Percentiles rank a stretch among this genome's conserved stretches.
Evolutionary conservation across 2,888 invertebrate genomes (phyloP).

Genomic region (Pocota personata): DNA sequence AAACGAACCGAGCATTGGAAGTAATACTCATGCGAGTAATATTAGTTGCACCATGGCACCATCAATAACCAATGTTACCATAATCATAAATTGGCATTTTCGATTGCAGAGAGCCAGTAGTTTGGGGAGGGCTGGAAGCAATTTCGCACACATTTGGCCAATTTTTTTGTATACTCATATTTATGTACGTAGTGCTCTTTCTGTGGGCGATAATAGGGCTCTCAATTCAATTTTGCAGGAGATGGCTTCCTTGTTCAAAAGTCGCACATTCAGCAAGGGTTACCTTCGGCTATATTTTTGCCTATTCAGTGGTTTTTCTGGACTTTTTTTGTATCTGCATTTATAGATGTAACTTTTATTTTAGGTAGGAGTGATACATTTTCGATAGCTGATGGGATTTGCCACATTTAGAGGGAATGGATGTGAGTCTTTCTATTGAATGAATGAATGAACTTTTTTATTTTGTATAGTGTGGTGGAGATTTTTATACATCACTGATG

Average conservation of each 20-base stretch:
- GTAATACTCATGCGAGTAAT: constrained; percentile 37
- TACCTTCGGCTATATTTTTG: constrained; percentile 45
- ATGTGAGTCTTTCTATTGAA: constrained; percentile 17
- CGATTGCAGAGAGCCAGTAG: neutral
- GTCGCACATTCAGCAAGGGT: constrained; percentile 52
- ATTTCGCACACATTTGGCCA: constrained; percentile 57
- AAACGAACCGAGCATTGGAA: neutral
- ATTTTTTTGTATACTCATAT: constrained; percentile 7
- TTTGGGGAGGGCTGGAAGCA: neutral
- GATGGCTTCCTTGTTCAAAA: constrained; percentile 6
- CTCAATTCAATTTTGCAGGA: constrained; percentile 33
- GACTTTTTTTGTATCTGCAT: constrained; percentile 13
- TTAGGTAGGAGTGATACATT: constrained; percentile 34
- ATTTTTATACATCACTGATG: neutral
- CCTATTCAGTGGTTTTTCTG: constrained; percentile 37
- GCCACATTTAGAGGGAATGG: constrained; percentile 8
- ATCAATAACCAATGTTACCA: constrained; percentile 70
- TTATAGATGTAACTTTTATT: constrained; percentile 43
- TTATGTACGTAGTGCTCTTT: constrained; percentile 13
- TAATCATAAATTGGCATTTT: constrained; percentile 69
- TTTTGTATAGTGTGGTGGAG: neutral
- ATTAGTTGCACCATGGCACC: constrained; percentile 61
- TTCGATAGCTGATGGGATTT: constrained; percentile 28
- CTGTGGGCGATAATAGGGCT: constrained; percentile 35
- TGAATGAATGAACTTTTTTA: neutral